Evolutionary conservation across 2,113 vertebrate genomes (phyloP), one percentile per base, ranked within the genome.

Genomic region (Lynx canadensis): DNA sequence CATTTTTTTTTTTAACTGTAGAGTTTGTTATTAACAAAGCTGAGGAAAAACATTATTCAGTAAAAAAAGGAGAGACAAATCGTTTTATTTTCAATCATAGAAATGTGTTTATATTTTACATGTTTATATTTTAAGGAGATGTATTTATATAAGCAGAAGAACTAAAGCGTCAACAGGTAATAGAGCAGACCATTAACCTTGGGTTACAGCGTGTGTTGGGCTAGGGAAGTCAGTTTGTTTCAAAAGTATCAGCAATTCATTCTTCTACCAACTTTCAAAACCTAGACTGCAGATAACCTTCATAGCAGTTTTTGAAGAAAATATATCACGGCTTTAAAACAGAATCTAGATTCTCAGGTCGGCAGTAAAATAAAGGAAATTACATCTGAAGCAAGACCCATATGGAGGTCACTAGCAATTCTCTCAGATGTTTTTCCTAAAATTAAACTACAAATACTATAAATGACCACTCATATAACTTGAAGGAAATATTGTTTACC

Each of bases 201-300:
- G 25, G 12, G 0, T 23, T 68, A 11, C 68, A 88, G 52, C 10
- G 29, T 63, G 0, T 76, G 19, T n/a, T 25, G 36, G 29, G 33
- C 10, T 82, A 94, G 65, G 31, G 48, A 93, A 94, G 13, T 79
- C 21, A 85, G 18, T 93, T 91, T 88, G 18, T 86, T 89, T 95
- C 33, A 94, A 81, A 91, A 93, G 57, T 66, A 89, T 85, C 85
- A 89, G 83, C 15, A 82, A 36, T 89, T 95, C 36, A 38, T 63
- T 97, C 97, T 94, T 90, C 38, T 63, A 68, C 65, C 57, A 94
- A 80, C n/a, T 41, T 91, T 95, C 36, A 65, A 91, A 95, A 91
- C 15, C 6, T 71, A 74, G 41, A 80, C 4, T 86, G 15, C 5
- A 83, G 52, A 80, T 84, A 93, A 95, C 55, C n/a, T 88, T 92